Base-by-base conservation (phyloP, 2,113 vertebrate genomes). In the Pantherophis guttatus region DNA sequence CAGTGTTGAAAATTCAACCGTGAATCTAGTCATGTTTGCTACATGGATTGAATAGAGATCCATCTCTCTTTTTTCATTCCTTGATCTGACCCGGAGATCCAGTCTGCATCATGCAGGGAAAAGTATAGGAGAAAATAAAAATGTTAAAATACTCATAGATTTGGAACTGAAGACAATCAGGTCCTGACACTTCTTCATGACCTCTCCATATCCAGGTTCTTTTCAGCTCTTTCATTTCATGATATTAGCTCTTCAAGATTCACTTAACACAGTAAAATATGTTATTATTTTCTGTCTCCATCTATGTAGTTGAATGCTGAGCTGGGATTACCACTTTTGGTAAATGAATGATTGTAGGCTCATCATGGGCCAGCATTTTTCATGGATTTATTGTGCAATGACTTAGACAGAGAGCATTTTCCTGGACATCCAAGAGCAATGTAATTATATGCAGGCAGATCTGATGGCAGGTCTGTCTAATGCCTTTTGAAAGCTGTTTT, bases 331-430 rank as follows among this genome's bases (percentile, higher is more conserved):
- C 87, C 17, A 11, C 55, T 90, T 33, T 89, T 13, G 17, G 48
- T 70, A 88, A 94, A 65, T 92, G 87, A 94, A 55, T 92, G 70
- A 92, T 92, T 24, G 70, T 54, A 48, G 33, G 33, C 0, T 92
- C 70, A 65, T 54, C 48, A 89, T 54, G 55, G 39, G 39, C n/a
- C 39, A 24, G 59, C 70, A 86, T 75, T 48, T 24, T 87, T 48
- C 48, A 33, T 92, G 75, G 91, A 90, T 90, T 92, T 59, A 92
- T 86, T 90, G 87, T 58, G 87, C 93, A 86, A 17, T 86, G 75
- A 19, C 8, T 90, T 92, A n/a, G 33, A 70, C 50, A 57, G 53
- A 54, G 89, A 89, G 48, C 50, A 62, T 93, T 59, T 52, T n/a
- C 54, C 29, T 4, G 29, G 86, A 92, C 50, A n/a, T 92, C 65